A percentile compares a stretch with the other conserved stretches of the same genome.
phyloP scores from a whole-genome alignment of 2,888 invertebrate genomes.

The Erebia palarica region DNA sequence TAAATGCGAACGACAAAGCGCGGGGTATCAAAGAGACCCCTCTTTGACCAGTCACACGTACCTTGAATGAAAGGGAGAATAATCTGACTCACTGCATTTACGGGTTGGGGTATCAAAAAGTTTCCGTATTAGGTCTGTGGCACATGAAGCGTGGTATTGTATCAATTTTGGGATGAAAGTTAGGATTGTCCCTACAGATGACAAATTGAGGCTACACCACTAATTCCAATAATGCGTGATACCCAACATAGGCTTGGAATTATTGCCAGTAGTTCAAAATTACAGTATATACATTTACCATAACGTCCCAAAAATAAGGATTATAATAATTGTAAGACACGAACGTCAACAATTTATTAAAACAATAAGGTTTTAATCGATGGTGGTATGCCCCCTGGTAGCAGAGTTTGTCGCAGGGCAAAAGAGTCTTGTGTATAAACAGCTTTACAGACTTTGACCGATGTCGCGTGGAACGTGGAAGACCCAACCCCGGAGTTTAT shows the following conservation, averaged over 20 bases:
- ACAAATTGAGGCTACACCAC: not conserved
- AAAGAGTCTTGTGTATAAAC: constrained; percentile 16
- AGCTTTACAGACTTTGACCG: constrained; percentile 57
- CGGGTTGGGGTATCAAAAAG: constrained; percentile 61
- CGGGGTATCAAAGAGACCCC: constrained; percentile 56
- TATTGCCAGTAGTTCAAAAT: too few relatives aligned
- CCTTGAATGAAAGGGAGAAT: constrained; percentile 54
- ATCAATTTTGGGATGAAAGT: constrained; percentile 15
- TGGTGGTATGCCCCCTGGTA: too few relatives aligned
- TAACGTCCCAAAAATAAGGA: too few relatives aligned
- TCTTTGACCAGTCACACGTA: constrained; percentile 66
- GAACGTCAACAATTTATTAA: too few relatives aligned
- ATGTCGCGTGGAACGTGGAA: constrained; percentile 56
- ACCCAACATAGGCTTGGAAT: too few relatives aligned
- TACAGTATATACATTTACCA: too few relatives aligned
- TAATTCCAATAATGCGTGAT: not conserved
- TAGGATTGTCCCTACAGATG: not conserved
- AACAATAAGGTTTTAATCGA: too few relatives aligned
- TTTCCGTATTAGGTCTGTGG: constrained; percentile 47
- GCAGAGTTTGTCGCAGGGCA: too few relatives aligned
- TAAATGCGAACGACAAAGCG: constrained; percentile 45
- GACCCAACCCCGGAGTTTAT: constrained; percentile 54
- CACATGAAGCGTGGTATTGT: constrained; percentile 28
- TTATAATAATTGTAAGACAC: too few relatives aligned
- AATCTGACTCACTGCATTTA: constrained; percentile 58